A percentile compares a stretch with the other conserved stretches of the same genome.
These are phyloP conservation scores for Drosophila kuntzei DNA, from an alignment of 2,888 invertebrate species.

Conservation along the genomic window DNA sequence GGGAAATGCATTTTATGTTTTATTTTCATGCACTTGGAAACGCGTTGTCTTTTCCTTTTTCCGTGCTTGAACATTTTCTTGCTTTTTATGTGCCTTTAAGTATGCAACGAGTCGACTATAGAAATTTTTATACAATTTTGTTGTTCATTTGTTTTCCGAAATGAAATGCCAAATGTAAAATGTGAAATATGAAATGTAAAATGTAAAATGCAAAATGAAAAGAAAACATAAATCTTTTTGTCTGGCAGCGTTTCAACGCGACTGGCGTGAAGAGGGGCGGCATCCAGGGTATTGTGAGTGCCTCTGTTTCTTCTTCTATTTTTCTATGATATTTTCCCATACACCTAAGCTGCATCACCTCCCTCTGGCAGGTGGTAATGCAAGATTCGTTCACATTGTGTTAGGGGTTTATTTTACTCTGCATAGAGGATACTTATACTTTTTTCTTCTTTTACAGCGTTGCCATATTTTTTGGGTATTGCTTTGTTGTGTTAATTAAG, in stretches of 20 bases:
- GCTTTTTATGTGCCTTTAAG: constrained; percentile 57
- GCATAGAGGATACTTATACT: constrained; percentile 37
- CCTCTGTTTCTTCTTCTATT: constrained; percentile 26
- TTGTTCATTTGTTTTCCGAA: constrained; percentile 76
- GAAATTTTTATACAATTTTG: constrained; percentile 81
- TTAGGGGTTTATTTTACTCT: constrained; percentile 38
- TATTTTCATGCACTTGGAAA: constrained; percentile 54
- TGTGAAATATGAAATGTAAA: constrained; percentile 36
- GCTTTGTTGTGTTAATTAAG: constrained; percentile 82
- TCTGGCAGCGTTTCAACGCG: constrained; percentile 39
- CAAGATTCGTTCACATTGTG: constrained; percentile 51
- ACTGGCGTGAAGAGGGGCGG: constrained; percentile 15
- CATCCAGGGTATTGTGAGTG: constrained; percentile 46
- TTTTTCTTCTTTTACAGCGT: constrained; percentile 36
- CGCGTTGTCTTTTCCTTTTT: constrained; percentile 62
- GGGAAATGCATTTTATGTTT: constrained; percentile 50
- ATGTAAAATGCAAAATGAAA: constrained; percentile 53
- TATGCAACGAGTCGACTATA: constrained; percentile 65
- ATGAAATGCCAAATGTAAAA: constrained; percentile 53
- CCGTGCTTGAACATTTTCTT: constrained; percentile 54
- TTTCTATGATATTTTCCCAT: constrained; percentile 38
- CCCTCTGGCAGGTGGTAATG: constrained; percentile 52
- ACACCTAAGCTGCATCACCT: constrained; percentile 27
- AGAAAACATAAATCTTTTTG: constrained; percentile 72
- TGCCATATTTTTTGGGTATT: constrained; percentile 62